Conservation (phyloP, 2,797 vertebrate genomes). For the Gymnoscopelus microlampas region DNA sequence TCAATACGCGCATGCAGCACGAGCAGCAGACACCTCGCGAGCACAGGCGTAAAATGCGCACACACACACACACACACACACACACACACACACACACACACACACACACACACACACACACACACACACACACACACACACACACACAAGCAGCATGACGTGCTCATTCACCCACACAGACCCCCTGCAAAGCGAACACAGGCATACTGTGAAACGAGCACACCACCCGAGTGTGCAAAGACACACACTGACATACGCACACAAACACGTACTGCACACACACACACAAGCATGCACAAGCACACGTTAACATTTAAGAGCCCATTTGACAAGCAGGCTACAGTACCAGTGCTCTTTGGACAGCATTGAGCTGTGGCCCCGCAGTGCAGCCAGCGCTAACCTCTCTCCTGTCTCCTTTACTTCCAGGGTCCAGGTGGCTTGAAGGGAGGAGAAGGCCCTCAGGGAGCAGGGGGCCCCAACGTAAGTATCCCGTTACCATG, state of each 20-base stretch:
- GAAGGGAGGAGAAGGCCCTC: slow-evolving; percentile 98
- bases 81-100: background rate
- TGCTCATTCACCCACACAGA: no score
- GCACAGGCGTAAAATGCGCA: no score
- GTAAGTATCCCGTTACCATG: slow-evolving; percentile 87
- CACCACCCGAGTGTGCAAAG: no score
- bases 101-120: background rate
- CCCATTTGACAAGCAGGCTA: slow-evolving; percentile 56
- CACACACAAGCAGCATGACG: background rate
- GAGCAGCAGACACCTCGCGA: no score
- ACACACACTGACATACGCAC: background rate
- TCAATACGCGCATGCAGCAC: no score
- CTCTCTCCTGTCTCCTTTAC: slow-evolving; percentile 57
- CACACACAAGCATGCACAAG: background rate
- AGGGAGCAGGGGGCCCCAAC: slow-evolving; percentile 89
- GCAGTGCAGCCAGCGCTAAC: slow-evolving; percentile 44
- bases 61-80: slow-evolving; percentile 2
- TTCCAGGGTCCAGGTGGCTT: slow-evolving; percentile 92
- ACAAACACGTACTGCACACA: background rate
- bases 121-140: background rate
- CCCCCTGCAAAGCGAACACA: no score
- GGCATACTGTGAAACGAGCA: no score
- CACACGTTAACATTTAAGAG: slow-evolving; percentile 44
- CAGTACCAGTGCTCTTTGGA: slow-evolving; percentile 46
- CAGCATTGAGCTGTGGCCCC: slow-evolving; percentile 37